These are phyloP conservation scores for Polypterus bichir DNA, from an alignment of 2,113 vertebrate genomes.

Conservation along the genomic window DNA sequence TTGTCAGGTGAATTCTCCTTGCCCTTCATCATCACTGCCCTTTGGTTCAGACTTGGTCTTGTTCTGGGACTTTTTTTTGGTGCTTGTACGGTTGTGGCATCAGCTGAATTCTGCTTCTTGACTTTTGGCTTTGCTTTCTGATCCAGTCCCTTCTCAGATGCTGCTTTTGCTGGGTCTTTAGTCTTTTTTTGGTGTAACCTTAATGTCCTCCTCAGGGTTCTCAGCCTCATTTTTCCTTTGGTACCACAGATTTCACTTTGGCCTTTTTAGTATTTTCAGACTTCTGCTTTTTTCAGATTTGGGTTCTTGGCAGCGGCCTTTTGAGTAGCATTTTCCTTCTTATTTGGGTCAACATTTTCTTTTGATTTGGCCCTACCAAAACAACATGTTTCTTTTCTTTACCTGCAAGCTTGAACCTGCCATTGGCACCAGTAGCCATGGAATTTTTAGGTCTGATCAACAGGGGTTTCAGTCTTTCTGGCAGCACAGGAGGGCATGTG, in stretches of 20 bases:
- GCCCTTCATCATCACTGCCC: background rate
- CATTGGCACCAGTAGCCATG: slow-evolving; percentile 37
- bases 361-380: background rate
- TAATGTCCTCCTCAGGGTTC: too few relatives aligned
- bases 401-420: slow-evolving; percentile 40
- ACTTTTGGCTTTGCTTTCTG: slow-evolving; percentile 6
- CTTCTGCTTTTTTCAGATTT: background rate
- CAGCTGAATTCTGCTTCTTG: background rate
- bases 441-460: slow-evolving; percentile 40
- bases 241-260: too few relatives aligned
- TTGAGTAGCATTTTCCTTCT: fast-evolving
- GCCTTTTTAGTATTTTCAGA: background rate
- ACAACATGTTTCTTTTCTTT: background rate
- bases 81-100: background rate
- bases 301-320: fast-evolving
- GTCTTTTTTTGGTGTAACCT: too few relatives aligned
- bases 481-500: slow-evolving; percentile 34
- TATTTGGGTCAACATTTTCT: fast-evolving
- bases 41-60: background rate
- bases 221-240: too few relatives aligned
- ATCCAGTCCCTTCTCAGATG: slow-evolving; percentile 3
- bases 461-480: slow-evolving; percentile 31
- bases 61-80: slow-evolving; percentile 4
- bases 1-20: background rate
- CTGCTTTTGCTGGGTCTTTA: too few relatives aligned